Base-by-base conservation (phyloP, 1,140 invertebrate genomes). In the Hypothenemus hampei region DNA sequence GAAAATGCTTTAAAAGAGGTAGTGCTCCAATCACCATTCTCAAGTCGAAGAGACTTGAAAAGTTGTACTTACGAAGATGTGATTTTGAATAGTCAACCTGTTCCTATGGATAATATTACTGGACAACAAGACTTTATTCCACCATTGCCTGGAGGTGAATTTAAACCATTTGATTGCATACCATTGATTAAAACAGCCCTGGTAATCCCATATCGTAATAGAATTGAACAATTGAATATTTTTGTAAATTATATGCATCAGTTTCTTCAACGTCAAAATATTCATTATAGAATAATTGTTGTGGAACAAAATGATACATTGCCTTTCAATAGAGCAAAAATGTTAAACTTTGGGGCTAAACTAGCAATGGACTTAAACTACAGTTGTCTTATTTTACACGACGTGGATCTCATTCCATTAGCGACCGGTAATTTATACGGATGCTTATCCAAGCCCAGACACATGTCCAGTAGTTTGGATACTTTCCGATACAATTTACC, bases 331-430 rank as follows among this genome's bases (percentile, higher is more conserved):
- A 81, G 93, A 65, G 95, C 89, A 0, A 91, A 93, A 70, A 77
- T 98, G 6, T 86, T 98, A 64, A 98, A 98, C 70, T 84, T 94
- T 58, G 96, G 93, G 1, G 93, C 91, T 58, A 70, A 78, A 3
- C 84, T 91, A 65, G 89, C 91, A 0, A 79, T 82, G 23, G 79
- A 78, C 49, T 72, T 76, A 37, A 79, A 83, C 39, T 92, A 84
- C 72, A 83, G 90, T 19, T 98, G 96, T 68, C 83, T 96, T 39
- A 85, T 98, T 43, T 87, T 98, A 64, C 94, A 97, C 73, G 94
- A 98, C 70, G 89, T 98, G 33, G 94, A 98, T 75, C 73, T 98
- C 15, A 78, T 98, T 49, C 95, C 95, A 8, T 78, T 96, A 59
- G 90, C 90, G 73, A 81, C 82, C 48, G 81, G 85, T 3, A 97